phyloP scores from a whole-genome alignment of 2,113 vertebrate genomes.

The Phoxinus phoxinus region DNA sequence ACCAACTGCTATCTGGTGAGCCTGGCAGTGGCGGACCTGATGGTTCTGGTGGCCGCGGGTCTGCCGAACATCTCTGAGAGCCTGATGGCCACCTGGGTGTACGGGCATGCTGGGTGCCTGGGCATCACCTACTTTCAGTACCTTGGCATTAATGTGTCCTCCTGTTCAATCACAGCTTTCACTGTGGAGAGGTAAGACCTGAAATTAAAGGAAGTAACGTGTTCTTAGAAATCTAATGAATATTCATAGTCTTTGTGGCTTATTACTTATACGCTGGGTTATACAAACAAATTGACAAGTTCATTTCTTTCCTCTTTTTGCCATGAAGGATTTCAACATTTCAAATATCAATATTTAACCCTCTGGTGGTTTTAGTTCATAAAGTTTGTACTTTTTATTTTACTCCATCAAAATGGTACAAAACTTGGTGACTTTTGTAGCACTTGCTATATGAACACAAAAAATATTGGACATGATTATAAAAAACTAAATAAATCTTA shows the following conservation, averaged over 20 bases:
- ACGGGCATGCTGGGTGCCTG: slow-evolving; percentile 76
- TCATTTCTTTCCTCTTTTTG: neutral
- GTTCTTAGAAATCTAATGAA: neutral
- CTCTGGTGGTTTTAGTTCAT: no score
- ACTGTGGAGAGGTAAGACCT: slow-evolving; percentile 80
- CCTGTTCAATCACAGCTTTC: slow-evolving; percentile 83
- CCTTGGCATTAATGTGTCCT: slow-evolving; percentile 83
- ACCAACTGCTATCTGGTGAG: slow-evolving; percentile 85
- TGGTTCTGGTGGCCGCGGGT: slow-evolving; percentile 78
- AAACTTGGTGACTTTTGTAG: neutral
- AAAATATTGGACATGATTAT: neutral
- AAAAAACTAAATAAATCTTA: neutral
- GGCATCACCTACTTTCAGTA: slow-evolving; percentile 84
- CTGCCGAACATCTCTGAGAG: slow-evolving; percentile 80
- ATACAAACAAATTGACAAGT: neutral
- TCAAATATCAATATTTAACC: neutral
- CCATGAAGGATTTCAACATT: neutral
- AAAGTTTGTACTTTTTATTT: neutral
- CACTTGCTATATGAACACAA: neutral
- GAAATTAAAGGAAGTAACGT: neutral
- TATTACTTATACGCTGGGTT: neutral
- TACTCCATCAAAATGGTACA: neutral
- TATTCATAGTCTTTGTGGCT: neutral
- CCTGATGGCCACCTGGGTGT: slow-evolving; percentile 79
- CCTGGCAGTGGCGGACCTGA: slow-evolving; percentile 80